A percentile compares a stretch with the other conserved stretches of the same genome.
phyloP scores from a whole-genome alignment of 2,113 vertebrate species.

The Circaetus cinerascens region DNA sequence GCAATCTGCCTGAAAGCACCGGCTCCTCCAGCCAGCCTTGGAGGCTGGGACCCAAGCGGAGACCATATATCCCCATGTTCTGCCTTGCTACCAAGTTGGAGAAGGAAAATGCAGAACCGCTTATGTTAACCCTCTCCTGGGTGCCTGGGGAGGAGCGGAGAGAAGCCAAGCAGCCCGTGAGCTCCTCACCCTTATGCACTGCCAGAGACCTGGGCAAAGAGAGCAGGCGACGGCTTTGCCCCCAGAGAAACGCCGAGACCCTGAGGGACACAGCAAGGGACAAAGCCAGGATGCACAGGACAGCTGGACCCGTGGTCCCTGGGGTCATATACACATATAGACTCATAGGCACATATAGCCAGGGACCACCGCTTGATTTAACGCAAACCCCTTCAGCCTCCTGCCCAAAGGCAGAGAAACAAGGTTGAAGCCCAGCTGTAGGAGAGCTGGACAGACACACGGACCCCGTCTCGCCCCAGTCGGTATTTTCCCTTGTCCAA shows the following conservation, averaged over 20 bases:
- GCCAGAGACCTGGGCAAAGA: neutral
- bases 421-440: neutral
- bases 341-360: neutral
- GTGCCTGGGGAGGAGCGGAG: neutral
- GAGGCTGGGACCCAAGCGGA: neutral
- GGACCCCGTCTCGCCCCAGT: accelerated
- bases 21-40: neutral
- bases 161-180: neutral
- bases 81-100: slow-evolving; percentile 37
- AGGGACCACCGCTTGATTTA: accelerated
- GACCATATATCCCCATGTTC: neutral
- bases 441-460: neutral
- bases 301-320: neutral
- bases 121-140: neutral
- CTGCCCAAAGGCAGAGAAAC: neutral
- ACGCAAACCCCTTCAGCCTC: neutral
- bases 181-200: neutral
- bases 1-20: neutral
- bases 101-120: neutral
- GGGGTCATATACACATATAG: no score
- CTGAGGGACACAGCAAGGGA: neutral
- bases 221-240: neutral
- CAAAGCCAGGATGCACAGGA: neutral
- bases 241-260: accelerated
- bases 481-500: neutral